These are phyloP conservation scores for Piliocolobus tephrosceles DNA, from an alignment of 2,113 vertebrate genomes.

Conservation along the genomic window DNA sequence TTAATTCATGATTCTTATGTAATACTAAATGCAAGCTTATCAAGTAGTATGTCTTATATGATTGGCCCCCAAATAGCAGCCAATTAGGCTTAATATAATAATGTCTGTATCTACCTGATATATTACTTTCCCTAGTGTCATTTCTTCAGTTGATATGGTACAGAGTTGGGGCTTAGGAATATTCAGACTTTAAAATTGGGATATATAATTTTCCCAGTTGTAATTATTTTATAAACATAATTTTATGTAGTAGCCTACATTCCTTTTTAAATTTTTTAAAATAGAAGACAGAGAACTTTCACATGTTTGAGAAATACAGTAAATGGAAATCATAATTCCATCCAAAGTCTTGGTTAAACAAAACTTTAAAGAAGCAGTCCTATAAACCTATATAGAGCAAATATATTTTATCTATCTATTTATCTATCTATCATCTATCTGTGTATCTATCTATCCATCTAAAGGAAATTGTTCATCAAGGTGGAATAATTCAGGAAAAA, in stretches of 20 bases:
- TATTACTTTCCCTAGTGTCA: fast-evolving
- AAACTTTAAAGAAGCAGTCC: background rate
- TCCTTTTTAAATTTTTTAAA: background rate
- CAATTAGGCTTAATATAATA: fast-evolving
- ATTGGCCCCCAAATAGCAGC: background rate
- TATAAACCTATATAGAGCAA: background rate
- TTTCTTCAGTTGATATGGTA: background rate
- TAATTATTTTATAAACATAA: background rate
- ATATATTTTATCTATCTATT: background rate
- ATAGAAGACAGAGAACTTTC: background rate
- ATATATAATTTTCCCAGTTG: background rate
- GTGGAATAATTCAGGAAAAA: background rate
- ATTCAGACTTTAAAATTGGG: background rate
- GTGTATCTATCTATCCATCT: background rate
- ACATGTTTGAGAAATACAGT: background rate
- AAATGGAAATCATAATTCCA: background rate
- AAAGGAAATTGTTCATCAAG: background rate
- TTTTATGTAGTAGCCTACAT: background rate
- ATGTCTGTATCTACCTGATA: fast-evolving
- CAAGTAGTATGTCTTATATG: background rate
- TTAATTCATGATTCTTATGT: background rate
- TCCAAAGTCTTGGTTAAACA: background rate
- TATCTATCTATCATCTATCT: too few species aligned
- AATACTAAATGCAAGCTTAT: background rate
- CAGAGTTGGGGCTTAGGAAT: background rate